Evolutionary conservation across 2,113 vertebrate species (phyloP).

Genomic region (Hippocampus guttulatus): DNA sequence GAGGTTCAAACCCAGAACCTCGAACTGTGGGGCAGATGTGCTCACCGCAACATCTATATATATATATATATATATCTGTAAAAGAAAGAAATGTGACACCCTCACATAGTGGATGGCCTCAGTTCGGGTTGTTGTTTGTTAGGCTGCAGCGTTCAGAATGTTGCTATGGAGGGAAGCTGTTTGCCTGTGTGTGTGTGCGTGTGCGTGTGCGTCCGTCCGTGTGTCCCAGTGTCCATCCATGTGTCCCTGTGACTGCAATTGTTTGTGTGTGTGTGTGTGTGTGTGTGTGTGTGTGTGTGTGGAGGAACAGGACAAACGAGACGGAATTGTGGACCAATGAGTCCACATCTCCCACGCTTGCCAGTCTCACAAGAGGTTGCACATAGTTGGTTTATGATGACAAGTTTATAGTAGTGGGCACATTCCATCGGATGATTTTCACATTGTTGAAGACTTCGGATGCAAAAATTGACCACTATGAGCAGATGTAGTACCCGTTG

Average conservation of each 20-base stretch:
- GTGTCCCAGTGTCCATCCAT: neutral
- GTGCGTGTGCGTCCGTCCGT: conserved; percentile 10
- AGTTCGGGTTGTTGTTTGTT: conserved; percentile 51
- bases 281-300: conserved; percentile 14
- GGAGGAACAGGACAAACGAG: conserved; percentile 17
- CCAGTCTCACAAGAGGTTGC: neutral
- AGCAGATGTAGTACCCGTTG: neutral
- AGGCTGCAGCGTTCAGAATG: conserved; percentile 47
- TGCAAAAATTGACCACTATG: neutral
- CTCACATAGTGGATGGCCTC: conserved; percentile 53
- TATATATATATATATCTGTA: neutral
- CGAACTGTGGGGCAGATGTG: neutral
- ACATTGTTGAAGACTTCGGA: neutral
- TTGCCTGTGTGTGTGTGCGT: conserved; percentile 23
- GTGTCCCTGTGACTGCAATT: conserved; percentile 27
- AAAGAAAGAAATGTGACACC: neutral
- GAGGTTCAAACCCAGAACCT: neutral
- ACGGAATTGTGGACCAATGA: conserved; percentile 8
- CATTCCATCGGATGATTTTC: neutral
- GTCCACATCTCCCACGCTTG: conserved; percentile 1
- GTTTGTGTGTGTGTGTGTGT: conserved; percentile 1
- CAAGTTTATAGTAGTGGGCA: neutral
- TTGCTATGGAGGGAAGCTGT: conserved; percentile 62
- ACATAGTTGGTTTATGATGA: conserved; percentile 7
- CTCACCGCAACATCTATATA: neutral